Base-by-base conservation (phyloP, 35 echinoderm and acorn worm species). In the Acanthaster planci region DNA sequence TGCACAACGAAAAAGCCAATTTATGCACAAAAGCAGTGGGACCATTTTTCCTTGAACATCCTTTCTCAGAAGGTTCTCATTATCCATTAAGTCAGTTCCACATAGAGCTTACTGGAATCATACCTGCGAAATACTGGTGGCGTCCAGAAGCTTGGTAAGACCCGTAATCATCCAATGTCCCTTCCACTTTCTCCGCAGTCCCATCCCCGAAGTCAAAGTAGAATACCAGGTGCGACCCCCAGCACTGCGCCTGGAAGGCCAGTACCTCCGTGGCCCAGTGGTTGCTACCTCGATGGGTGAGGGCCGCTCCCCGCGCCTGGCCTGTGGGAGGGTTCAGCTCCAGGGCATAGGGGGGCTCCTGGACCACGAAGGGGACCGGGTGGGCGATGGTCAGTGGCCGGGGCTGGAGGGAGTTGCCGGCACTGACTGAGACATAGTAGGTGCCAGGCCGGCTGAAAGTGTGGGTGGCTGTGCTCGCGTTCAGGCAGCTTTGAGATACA, bases 151-250 rank as follows among this genome's bases (percentile, higher is more conserved):
- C 72, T 39, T 59, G 76, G 81, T 60, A 78, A 40, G 37, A 55
- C 17, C 50, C 80, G n/a, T 78, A 50, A 19, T 26, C 57, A 27
- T 53, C 72, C 52, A 35, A 37, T 17, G 34, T 21, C 21, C 59
- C 78, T 2, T 29, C 39, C 0, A 76, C 76, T 0, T 72, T 78
- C 67, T 84, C 40, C 30, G 51, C 55, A 16, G 79, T 87, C 1
- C 90, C 94, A 54, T 97, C 94, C 31, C 87, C 84, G 80, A 86
- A 97, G 67, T 97, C 87, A 54, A 97, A 90, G 22, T 38, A 34
- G 80, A 97, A 97, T 1, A 55, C 55, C 30, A 93, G 83, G 40
- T 83, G 52, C 0, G 87, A 90, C 42, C 94, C 94, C 64, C 56
- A 91, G 50, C 93, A 89, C 26, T 59, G 40, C 5, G 89, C 89